A percentile compares a stretch with the other conserved stretches of the same genome.
Conservation (phyloP, 2,797 vertebrate genomes). For the Sebastolobus alascanus region DNA sequence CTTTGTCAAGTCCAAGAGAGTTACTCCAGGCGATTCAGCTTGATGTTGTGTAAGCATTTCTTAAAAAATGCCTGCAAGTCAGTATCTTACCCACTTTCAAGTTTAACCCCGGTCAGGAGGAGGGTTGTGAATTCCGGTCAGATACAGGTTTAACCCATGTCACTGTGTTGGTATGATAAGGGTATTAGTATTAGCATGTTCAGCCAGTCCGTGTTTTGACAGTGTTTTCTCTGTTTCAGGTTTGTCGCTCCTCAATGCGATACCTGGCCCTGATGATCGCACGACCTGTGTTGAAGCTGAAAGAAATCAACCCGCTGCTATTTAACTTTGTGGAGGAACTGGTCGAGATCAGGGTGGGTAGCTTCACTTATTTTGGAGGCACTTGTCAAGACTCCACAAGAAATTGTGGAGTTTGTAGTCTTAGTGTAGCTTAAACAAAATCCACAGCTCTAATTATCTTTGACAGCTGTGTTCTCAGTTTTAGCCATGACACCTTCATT, state of each 20-base stretch:
- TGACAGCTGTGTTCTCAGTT: not conserved
- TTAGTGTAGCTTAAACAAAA: not conserved
- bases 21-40: not conserved
- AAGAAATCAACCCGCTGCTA: slow-evolving; percentile 95
- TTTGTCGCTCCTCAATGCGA: slow-evolving; percentile 95
- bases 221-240: slow-evolving; percentile 79
- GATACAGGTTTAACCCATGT: not conserved
- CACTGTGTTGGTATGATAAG: not conserved
- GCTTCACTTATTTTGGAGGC: not conserved
- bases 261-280: slow-evolving; percentile 95
- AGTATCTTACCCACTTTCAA: slow-evolving; percentile 18
- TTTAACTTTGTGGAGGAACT: slow-evolving; percentile 99
- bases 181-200: not conserved
- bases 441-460: not conserved
- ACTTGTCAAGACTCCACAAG: not conserved
- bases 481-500: not conserved
- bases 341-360: slow-evolving; percentile 95
- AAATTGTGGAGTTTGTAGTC: not conserved
- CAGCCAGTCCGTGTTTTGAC: slow-evolving; percentile 30
- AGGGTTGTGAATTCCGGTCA: not conserved
- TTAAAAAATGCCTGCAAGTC: slow-evolving; percentile 6
- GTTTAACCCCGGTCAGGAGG: slow-evolving; percentile 6
- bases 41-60: slow-evolving; percentile 12
- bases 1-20: not conserved
- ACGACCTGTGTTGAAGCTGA: slow-evolving; percentile 92